phyloP scores from a whole-genome alignment of 2,113 vertebrate genomes.

The Oreotrochilus melanogaster region DNA sequence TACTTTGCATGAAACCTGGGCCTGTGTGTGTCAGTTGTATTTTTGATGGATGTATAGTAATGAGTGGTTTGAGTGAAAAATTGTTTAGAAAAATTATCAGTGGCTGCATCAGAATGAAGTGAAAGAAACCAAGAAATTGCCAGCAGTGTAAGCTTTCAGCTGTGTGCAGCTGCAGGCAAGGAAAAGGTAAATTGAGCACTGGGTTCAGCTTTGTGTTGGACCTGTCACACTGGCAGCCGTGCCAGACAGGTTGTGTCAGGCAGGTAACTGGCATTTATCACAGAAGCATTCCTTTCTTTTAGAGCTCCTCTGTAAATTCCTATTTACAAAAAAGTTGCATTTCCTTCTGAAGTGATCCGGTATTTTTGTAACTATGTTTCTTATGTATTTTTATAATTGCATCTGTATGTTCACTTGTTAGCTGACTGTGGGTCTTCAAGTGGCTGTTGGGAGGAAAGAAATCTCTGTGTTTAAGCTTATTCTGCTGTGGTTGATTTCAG shows the following conservation, averaged over 20 bases:
- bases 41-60: background rate
- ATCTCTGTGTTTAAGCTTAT: background rate
- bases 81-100: background rate
- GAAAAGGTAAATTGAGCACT: background rate
- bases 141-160: background rate
- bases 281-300: background rate
- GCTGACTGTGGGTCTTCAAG: accelerated
- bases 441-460: background rate
- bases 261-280: background rate
- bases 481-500: background rate
- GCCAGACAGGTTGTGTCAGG: background rate
- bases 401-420: background rate
- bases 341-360: background rate
- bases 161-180: background rate
- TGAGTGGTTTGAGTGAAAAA: background rate
- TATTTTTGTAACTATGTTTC: background rate
- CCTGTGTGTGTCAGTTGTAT: background rate
- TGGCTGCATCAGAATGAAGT: background rate
- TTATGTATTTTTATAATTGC: background rate
- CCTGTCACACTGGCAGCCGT: background rate
- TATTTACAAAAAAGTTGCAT: background rate
- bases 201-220: background rate
- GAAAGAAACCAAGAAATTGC: slow-evolving; percentile 19
- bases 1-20: background rate
- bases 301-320: background rate